Percentiles rank a stretch among this genome's conserved stretches.
phyloP scores from a whole-genome alignment of 2,797 vertebrate species.

The Myripristis jacobus region DNA sequence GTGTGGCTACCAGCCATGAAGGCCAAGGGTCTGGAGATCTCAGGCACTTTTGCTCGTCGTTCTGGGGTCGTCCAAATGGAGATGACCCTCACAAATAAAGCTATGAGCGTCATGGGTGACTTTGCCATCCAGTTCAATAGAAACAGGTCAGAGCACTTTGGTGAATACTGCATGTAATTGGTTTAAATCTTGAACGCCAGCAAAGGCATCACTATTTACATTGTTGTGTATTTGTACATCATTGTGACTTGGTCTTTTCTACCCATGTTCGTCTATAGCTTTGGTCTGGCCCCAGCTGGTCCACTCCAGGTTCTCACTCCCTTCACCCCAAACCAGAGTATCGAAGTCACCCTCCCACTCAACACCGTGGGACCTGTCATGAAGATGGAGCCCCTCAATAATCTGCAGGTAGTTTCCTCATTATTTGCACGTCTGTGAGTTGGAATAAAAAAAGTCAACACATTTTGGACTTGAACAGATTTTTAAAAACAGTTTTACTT shows the following conservation, averaged over 20 bases:
- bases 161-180: not conserved
- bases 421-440: not conserved
- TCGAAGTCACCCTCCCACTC: slow-evolving; percentile 92
- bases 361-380: slow-evolving; percentile 93
- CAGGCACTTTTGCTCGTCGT: slow-evolving; percentile 92
- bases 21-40: slow-evolving; percentile 97
- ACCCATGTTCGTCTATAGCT: slow-evolving; percentile 79
- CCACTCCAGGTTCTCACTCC: slow-evolving; percentile 94
- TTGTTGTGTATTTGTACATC: not conserved
- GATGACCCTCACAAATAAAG: slow-evolving; percentile 94
- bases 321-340: slow-evolving; percentile 93
- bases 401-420: slow-evolving; percentile 89
- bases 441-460: not conserved
- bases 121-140: slow-evolving; percentile 99
- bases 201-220: not conserved
- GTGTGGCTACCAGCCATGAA: slow-evolving; percentile 97
- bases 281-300: slow-evolving; percentile 93
- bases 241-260: not conserved
- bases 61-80: slow-evolving; percentile 96
- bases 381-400: slow-evolving; percentile 99
- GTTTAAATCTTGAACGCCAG: not conserved
- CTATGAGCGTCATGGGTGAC: slow-evolving; percentile 96
- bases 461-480: not conserved
- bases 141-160: slow-evolving; percentile 87
- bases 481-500: not conserved